phyloP scores from a whole-genome alignment of 2,888 invertebrate species.

The Xestoiulus laeticollis region DNA sequence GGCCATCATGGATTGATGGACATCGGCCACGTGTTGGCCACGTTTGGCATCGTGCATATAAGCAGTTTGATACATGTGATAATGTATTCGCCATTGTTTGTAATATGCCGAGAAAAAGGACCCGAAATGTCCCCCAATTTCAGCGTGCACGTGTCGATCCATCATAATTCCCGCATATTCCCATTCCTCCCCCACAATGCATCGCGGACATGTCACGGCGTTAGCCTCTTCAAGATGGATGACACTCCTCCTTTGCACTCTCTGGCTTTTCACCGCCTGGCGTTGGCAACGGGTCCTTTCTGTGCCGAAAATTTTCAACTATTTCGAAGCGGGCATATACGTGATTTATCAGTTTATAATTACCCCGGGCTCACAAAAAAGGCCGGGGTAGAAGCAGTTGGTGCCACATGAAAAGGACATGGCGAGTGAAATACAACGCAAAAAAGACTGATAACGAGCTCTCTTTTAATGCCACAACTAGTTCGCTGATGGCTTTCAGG shows the following conservation, averaged over 20 bases:
- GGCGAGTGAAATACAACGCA: constrained; percentile 29
- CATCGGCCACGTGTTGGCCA: constrained; percentile 15
- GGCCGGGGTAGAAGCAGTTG: constrained; percentile 2
- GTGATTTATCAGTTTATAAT: constrained; percentile 33
- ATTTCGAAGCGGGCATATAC: constrained; percentile 1
- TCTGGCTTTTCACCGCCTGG: constrained; percentile 19
- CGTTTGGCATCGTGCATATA: not conserved
- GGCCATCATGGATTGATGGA: not conserved
- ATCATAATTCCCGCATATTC: constrained; percentile 1
- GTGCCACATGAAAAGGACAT: constrained; percentile 1
- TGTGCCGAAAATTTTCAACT: constrained; percentile 37
- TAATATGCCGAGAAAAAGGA: not conserved
- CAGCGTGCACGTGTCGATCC: constrained; percentile 15
- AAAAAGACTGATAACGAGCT: constrained; percentile 32
- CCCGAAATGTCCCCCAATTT: constrained; percentile 13
- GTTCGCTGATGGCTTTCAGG: not conserved
- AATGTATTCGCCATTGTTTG: constrained; percentile 6
- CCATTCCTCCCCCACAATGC: constrained; percentile 14
- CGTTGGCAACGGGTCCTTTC: not conserved
- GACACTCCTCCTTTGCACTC: constrained; percentile 23
- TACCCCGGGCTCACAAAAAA: constrained; percentile 12
- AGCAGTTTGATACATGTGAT: not conserved
- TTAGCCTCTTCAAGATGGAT: constrained; percentile 8
- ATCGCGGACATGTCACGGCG: constrained; percentile 9
- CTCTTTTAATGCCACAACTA: constrained; percentile 14